phyloP scores from a whole-genome alignment of 2,113 vertebrate species.

The Phyllostomus hastatus region DNA sequence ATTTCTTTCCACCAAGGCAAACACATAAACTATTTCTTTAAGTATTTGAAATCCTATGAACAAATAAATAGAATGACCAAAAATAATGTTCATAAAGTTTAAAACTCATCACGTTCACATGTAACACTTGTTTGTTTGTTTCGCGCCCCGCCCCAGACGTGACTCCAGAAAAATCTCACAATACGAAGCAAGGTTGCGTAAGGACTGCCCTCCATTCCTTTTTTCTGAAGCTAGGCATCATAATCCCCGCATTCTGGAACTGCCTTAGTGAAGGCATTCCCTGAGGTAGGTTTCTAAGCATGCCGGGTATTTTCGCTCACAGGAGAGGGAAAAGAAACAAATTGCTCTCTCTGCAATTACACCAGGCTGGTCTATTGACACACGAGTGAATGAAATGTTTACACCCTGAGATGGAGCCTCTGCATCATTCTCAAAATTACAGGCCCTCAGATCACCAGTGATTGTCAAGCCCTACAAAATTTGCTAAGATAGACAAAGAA shows the following conservation, averaged over 20 bases:
- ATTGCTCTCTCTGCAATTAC: constrained; percentile 22
- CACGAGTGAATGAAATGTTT: constrained; percentile 56
- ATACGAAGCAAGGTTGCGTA: background rate
- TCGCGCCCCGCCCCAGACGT: background rate
- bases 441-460: background rate
- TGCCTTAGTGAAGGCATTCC: background rate
- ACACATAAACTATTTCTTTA: background rate
- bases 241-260: background rate
- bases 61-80: background rate
- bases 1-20: background rate
- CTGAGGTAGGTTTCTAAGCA: background rate
- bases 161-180: background rate
- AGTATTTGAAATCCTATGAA: background rate
- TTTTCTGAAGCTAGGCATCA: background rate
- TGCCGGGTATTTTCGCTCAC: background rate
- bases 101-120: background rate
- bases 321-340: background rate
- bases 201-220: no score
- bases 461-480: constrained; percentile 36
- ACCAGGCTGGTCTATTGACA: background rate
- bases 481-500: constrained; percentile 28
- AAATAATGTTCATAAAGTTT: background rate
- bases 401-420: background rate
- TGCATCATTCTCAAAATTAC: constrained; percentile 43
- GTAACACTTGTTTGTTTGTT: background rate